Base-by-base conservation (phyloP, 2,888 invertebrate species). In the Thyatira batis region DNA sequence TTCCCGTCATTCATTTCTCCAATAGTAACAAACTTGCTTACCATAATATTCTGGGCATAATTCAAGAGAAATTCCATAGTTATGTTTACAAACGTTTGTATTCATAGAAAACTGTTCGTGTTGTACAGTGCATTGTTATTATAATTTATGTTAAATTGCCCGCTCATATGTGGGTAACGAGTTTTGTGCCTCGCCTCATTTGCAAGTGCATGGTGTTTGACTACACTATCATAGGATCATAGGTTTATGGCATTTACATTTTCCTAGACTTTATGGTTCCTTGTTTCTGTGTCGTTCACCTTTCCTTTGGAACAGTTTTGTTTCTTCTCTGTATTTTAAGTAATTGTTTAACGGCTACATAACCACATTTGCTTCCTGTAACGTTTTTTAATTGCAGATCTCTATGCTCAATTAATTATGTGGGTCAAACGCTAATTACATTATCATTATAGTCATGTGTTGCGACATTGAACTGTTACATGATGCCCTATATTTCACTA, bases 61-160 rank as follows among this genome's bases (percentile, higher is more conserved):
- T 65, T 65, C 57, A 54, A 67, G 61, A 57, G 60, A 59, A 67
- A 70, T 53, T 53, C 61, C 52, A 13, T 11, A 30, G 39, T 48
- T 44, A 49, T 52, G 54, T 51, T 51, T 58, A 50, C 56, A 63
- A 60, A 59, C 55, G 60, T 60, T 52, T 49, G 45, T 63, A 69
- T 63, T 67, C 63, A 57, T 66, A 65, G 63, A 65, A 66, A 67
- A 60, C 52, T 58, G 58, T 39, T 13, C 39, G 57, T 63, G 57
- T 55, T 54, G 54, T 52, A 61, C 65, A 63, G 60, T 65, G 60
- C 63, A 72, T 81, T 83, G 74, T 75, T 76, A 82, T 85, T 82
- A 56, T 78, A 84, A 85, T 85, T 78, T 85, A 85, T 84, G 83
- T 65, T 76, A 84, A 84, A 69, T 58, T 65, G 57, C 53, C 55